Conservation (phyloP, 2,797 vertebrate genomes). For the Malacoctenus gilli region DNA sequence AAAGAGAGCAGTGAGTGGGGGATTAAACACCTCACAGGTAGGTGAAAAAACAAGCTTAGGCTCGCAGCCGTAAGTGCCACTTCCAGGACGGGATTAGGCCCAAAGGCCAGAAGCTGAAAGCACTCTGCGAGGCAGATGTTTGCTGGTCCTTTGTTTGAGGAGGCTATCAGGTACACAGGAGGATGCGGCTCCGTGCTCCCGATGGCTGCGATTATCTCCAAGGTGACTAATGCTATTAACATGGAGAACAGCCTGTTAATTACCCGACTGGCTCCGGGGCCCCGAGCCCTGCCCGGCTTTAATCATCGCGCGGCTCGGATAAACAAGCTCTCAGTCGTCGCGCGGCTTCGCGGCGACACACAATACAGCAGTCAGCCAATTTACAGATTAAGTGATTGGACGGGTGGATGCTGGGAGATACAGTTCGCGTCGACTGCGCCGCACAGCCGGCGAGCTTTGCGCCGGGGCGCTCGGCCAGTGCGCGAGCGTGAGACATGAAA, state of each 20-base stretch:
- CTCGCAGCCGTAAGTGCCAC: background rate
- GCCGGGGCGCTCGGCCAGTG: slow-evolving; percentile 2
- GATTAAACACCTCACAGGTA: background rate
- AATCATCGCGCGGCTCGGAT: slow-evolving; percentile 72
- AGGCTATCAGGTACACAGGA: slow-evolving; percentile 48
- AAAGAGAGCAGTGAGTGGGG: background rate
- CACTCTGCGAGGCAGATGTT: slow-evolving; percentile 18
- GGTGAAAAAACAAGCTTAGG: background rate
- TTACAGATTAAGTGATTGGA: slow-evolving; percentile 58
- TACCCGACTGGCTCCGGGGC: slow-evolving; percentile 72
- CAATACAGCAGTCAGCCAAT: slow-evolving; percentile 55
- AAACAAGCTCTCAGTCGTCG: slow-evolving; percentile 72
- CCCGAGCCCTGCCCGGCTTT: slow-evolving; percentile 58
- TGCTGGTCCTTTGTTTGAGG: slow-evolving; percentile 45
- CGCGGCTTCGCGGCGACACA: slow-evolving; percentile 38
- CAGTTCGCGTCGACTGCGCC: slow-evolving; percentile 33
- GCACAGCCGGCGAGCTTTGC: slow-evolving; percentile 20
- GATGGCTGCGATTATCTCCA: slow-evolving; percentile 76
- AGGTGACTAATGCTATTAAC: slow-evolving; percentile 81
- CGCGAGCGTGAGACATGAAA: slow-evolving; percentile 26
- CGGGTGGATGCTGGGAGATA: slow-evolving; percentile 28
- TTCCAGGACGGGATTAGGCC: background rate
- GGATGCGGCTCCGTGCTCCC: slow-evolving; percentile 58
- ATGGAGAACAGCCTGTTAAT: slow-evolving; percentile 80
- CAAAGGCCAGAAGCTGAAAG: slow-evolving; percentile 4